These are phyloP conservation scores for Nephrotoma appendiculata DNA, from an alignment of 2,888 invertebrate species.

Conservation along the genomic window DNA sequence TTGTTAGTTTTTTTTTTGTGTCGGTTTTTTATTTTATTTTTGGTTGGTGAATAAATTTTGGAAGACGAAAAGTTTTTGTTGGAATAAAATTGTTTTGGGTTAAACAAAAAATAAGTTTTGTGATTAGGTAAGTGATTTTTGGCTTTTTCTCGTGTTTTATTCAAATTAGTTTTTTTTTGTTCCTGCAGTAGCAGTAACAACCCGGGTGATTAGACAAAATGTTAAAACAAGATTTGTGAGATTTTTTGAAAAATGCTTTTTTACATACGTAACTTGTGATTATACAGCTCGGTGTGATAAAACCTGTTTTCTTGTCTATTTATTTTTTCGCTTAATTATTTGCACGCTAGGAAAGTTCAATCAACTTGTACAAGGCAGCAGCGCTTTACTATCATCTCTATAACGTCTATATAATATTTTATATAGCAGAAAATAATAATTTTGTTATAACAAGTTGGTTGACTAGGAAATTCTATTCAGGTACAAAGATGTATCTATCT, in stretches of 20 bases:
- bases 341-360: background rate
- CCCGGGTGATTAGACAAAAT: background rate
- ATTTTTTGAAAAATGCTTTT: background rate
- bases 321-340: background rate
- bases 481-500: no score
- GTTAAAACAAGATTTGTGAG: background rate
- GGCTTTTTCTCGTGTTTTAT: background rate
- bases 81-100: background rate
- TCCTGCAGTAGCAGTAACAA: background rate
- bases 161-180: background rate
- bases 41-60: background rate
- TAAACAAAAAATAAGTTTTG: background rate
- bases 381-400: no score
- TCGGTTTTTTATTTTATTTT: background rate
- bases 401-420: no score
- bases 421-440: background rate
- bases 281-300: background rate
- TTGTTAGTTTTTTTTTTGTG: background rate
- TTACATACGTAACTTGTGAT: background rate
- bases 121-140: background rate
- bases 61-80: background rate
- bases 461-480: no score
- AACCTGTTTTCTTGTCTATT: background rate
- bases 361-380: background rate
- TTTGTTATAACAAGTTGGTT: no score